These are phyloP conservation scores for Mnemiopsis leidyi DNA, from an alignment of 37 sponge, comb jelly and placozoan species.

Conservation along the genomic window DNA sequence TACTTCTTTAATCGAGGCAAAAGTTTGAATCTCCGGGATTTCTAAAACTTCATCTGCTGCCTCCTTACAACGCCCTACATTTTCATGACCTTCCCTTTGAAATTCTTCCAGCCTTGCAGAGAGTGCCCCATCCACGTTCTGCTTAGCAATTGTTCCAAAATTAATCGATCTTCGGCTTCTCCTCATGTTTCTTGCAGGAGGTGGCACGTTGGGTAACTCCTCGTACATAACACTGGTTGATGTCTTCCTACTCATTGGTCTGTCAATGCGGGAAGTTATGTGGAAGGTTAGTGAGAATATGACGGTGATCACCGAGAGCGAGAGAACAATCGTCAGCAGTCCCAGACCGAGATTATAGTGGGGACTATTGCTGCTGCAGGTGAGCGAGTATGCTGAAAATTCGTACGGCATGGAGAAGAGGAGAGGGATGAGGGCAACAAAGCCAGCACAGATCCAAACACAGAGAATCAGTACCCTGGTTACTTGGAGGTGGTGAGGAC, in stretches of 20 bases:
- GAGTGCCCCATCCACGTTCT: too few species aligned
- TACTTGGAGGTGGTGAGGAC: neutral
- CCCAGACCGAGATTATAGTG: neutral
- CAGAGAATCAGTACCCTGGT: neutral
- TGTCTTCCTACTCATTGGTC: neutral
- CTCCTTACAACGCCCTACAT: too few species aligned
- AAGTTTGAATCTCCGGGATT: too few species aligned
- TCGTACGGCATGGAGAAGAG: constrained; percentile 17
- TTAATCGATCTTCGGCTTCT: too few species aligned
- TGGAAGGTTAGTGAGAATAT: neutral
- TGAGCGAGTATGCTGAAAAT: neutral
- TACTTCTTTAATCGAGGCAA: neutral
- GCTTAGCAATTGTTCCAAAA: too few species aligned
- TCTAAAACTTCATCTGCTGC: neutral
- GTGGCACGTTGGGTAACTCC: neutral
- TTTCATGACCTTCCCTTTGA: too few species aligned
- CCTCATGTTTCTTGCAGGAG: neutral
- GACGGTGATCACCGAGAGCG: neutral
- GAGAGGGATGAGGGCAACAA: neutral
- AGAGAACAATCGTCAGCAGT: neutral
- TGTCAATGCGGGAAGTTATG: neutral
- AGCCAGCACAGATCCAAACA: neutral
- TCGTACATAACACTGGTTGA: neutral
- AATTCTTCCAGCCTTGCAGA: too few species aligned
- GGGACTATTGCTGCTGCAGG: neutral